phyloP scores from a whole-genome alignment of 2,888 invertebrate species.

The Cataglyphis livida region DNA sequence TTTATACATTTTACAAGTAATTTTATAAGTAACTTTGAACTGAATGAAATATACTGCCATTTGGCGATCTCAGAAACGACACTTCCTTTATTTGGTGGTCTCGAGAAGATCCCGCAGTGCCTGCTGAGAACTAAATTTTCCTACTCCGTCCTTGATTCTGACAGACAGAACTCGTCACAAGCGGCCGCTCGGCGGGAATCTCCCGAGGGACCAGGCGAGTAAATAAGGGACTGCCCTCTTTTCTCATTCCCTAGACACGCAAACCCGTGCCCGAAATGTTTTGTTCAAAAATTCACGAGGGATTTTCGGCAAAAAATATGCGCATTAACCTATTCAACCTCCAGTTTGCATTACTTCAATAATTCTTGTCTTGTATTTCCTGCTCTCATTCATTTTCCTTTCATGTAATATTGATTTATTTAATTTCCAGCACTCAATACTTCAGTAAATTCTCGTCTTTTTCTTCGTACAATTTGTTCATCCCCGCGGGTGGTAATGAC shows the following conservation, averaged over 20 bases:
- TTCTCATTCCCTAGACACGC: neutral
- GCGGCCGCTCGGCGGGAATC: neutral
- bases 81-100: neutral
- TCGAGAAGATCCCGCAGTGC: neutral
- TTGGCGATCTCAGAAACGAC: neutral
- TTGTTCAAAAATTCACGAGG: conserved; percentile 10
- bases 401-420: conserved; percentile 18
- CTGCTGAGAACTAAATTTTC: neutral
- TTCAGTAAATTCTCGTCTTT: neutral
- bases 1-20: neutral
- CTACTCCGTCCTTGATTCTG: neutral
- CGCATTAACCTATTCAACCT: neutral
- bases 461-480: neutral
- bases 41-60: neutral
- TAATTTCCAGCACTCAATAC: conserved; percentile 4
- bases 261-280: neutral
- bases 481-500: neutral
- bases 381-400: neutral
- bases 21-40: neutral
- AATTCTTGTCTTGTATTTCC: neutral
- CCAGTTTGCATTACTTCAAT: neutral
- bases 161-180: conserved; percentile 18
- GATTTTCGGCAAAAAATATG: neutral
- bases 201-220: neutral
- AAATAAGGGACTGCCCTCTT: conserved; percentile 30